These are phyloP conservation scores for Trissolcus japonicus DNA, from an alignment of 2,888 invertebrate genomes.

Conservation along the genomic window DNA sequence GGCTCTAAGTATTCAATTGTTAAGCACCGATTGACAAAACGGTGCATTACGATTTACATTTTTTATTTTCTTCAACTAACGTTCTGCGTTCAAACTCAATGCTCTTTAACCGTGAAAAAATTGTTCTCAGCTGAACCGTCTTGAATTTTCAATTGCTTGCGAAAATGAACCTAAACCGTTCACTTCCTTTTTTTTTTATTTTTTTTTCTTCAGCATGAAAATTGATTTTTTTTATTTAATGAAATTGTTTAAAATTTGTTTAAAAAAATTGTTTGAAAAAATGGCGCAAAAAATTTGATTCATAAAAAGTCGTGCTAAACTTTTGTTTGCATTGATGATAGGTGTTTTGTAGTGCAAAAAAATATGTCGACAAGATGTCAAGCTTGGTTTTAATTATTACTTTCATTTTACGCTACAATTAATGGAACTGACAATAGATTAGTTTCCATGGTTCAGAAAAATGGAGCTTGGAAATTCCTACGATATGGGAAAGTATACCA, in stretches of 20 bases:
- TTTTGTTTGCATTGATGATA: too few relatives aligned
- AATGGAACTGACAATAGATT: slow-evolving; percentile 31
- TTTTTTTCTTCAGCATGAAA: too few relatives aligned
- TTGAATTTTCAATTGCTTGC: slow-evolving; percentile 7
- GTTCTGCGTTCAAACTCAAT: slow-evolving; percentile 37
- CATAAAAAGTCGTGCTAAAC: too few relatives aligned
- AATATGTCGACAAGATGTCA: neutral
- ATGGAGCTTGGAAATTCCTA: slow-evolving; percentile 30
- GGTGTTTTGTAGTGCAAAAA: too few relatives aligned
- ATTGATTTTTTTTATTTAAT: too few relatives aligned
- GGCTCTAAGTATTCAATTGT: too few relatives aligned
- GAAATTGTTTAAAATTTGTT: too few relatives aligned
- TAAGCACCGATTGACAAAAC: too few relatives aligned
- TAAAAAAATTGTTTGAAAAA: too few relatives aligned
- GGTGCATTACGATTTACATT: slow-evolving; percentile 15
- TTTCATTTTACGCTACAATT: slow-evolving; percentile 22
- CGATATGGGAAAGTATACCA: slow-evolving; percentile 41
- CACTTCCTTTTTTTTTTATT: too few relatives aligned
- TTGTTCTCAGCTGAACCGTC: slow-evolving; percentile 34
- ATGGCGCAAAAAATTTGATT: too few relatives aligned
- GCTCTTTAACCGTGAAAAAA: slow-evolving; percentile 48
- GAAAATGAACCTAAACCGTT: too few relatives aligned
- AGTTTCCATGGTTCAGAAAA: slow-evolving; percentile 35
- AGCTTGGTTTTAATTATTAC: slow-evolving; percentile 4
- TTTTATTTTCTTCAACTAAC: slow-evolving; percentile 21